Evolutionary conservation across 1,140 invertebrate species (phyloP).

Genomic region (Frieseomelitta varia): DNA sequence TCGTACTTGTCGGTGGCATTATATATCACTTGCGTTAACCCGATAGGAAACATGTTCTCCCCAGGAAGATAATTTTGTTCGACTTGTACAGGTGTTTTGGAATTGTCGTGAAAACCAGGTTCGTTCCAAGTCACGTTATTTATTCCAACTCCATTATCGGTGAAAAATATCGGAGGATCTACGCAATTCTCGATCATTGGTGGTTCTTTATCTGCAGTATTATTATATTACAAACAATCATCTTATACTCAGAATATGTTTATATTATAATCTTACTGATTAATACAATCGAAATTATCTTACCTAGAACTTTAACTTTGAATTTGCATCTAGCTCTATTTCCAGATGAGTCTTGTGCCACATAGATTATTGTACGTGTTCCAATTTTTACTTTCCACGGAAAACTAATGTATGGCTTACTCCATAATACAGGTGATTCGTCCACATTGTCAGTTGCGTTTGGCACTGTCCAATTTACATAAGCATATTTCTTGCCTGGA

Average conservation of each 20-base stretch:
- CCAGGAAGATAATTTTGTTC: constrained; percentile 63
- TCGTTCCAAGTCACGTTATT: constrained; percentile 85
- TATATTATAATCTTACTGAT: not conserved
- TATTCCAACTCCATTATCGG: constrained; percentile 73
- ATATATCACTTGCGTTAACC: constrained; percentile 84
- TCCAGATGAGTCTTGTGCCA: constrained; percentile 82
- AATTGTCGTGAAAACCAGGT: constrained; percentile 88
- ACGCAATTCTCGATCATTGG: constrained; percentile 86
- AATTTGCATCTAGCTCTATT: constrained; percentile 84
- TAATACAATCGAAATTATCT: constrained; percentile 21
- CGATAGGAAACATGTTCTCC: constrained; percentile 81
- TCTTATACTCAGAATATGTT: not conserved
- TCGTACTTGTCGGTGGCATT: constrained; percentile 84
- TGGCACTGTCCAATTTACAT: constrained; percentile 83
- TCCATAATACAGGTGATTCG: constrained; percentile 63
- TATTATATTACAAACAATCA: not conserved
- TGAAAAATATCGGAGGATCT: constrained; percentile 83
- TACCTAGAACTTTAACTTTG: constrained; percentile 82
- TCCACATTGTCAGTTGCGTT: constrained; percentile 70
- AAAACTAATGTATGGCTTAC: constrained; percentile 69
- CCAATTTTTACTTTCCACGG: constrained; percentile 80
- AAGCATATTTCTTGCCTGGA: constrained; percentile 82
- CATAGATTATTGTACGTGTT: constrained; percentile 80
- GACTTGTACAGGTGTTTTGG: constrained; percentile 80
- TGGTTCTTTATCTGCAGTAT: constrained; percentile 83